These are phyloP conservation scores for Diloba caeruleocephala DNA, from an alignment of 2,888 invertebrate genomes.

Conservation along the genomic window DNA sequence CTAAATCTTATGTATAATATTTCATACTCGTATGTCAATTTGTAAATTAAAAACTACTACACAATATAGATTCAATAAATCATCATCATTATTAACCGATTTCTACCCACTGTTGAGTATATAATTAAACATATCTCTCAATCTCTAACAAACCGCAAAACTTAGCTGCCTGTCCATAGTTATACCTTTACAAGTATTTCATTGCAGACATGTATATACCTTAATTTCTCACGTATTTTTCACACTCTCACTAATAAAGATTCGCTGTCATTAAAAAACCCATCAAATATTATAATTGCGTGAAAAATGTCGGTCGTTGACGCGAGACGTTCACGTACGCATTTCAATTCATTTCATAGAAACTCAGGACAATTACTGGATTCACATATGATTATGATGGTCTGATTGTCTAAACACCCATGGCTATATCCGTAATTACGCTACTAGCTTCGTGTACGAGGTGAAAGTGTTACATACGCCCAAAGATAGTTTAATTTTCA, in stretches of 20 bases:
- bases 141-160: constrained; percentile 7
- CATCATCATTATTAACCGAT: too few relatives aligned
- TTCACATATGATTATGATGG: constrained; percentile 46
- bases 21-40: too few relatives aligned
- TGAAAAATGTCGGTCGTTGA: too few relatives aligned
- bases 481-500: constrained; percentile 59
- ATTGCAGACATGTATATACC: constrained; percentile 15
- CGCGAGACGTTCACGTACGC: background rate
- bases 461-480: constrained; percentile 62
- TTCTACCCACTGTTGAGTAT: too few relatives aligned
- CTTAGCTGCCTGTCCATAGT: background rate
- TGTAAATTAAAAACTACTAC: too few relatives aligned
- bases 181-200: constrained; percentile 21
- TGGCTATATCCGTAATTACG: constrained; percentile 62
- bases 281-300: constrained; percentile 10
- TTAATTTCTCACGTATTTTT: constrained; percentile 14
- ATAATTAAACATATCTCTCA: too few relatives aligned
- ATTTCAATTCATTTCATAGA: constrained; percentile 17
- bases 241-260: constrained; percentile 27
- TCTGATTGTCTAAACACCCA: constrained; percentile 51
- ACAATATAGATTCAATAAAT: too few relatives aligned
- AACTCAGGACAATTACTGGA: constrained; percentile 26
- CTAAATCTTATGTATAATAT: too few relatives aligned
- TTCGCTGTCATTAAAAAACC: constrained; percentile 8
- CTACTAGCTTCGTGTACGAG: constrained; percentile 51